phyloP scores from a whole-genome alignment of 2,888 invertebrate species.

The Arge pagana region DNA sequence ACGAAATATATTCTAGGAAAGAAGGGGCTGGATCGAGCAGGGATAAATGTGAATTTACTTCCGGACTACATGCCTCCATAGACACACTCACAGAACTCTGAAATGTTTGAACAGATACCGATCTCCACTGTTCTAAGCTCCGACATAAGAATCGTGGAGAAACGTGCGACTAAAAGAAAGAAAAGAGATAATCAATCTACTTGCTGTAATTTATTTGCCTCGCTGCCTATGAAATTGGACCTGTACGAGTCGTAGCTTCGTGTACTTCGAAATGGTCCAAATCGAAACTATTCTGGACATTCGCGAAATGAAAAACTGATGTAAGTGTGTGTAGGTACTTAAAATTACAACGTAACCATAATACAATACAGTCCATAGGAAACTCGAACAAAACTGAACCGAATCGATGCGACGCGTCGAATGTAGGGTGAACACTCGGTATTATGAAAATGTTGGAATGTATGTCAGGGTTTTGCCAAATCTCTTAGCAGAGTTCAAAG shows the following conservation, averaged over 20 bases:
- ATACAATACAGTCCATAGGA: background rate
- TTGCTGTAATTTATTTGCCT: no score
- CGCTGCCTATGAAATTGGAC: no score
- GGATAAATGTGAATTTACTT: constrained; percentile 33
- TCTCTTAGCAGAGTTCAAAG: no score
- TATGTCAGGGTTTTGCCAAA: no score
- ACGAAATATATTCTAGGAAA: constrained; percentile 67
- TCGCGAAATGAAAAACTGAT: constrained; percentile 4
- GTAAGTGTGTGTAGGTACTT: constrained; percentile 15
- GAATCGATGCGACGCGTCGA: no score
- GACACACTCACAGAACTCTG: constrained; percentile 54
- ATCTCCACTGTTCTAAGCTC: no score
- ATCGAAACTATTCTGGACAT: constrained; percentile 10
- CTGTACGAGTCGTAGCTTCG: no score
- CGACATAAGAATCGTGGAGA: background rate
- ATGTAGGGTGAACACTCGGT: no score
- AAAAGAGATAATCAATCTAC: no score
- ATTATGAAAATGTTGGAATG: no score
- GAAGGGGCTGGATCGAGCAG: constrained; percentile 49
- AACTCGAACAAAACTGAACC: background rate
- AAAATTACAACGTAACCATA: background rate
- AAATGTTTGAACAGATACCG: constrained; percentile 17
- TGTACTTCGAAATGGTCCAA: constrained; percentile 10
- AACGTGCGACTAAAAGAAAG: no score
- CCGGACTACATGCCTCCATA: constrained; percentile 49